Conservation (phyloP, 2,888 invertebrate species). For the Thymelicus sylvestris region DNA sequence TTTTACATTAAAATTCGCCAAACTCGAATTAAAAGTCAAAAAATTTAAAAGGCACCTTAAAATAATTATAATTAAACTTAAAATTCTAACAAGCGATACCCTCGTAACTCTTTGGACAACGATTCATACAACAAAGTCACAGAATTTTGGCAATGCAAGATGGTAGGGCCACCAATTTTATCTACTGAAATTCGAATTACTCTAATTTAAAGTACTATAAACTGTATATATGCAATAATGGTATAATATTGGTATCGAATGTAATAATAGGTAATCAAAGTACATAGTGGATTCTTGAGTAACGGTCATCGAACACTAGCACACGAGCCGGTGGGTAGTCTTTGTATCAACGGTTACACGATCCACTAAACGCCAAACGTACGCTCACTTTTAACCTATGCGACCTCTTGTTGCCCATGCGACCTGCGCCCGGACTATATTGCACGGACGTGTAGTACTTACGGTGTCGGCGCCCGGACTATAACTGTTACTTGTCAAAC, state of each 20-base stretch:
- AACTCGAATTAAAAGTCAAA: no score
- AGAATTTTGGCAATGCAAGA: constrained; percentile 71
- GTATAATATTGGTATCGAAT: constrained; percentile 51
- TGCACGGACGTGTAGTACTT: background rate
- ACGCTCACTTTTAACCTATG: constrained; percentile 9
- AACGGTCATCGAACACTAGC: constrained; percentile 46
- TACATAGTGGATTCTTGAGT: constrained; percentile 58
- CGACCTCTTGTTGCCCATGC: constrained; percentile 1
- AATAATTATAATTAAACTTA: constrained; percentile 49
- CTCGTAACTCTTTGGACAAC: constrained; percentile 75
- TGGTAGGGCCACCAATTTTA: constrained; percentile 62
- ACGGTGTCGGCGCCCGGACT: background rate
- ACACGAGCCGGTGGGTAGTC: constrained; percentile 48
- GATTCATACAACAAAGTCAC: constrained; percentile 62
- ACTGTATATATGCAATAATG: constrained; percentile 51
- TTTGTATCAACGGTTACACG: constrained; percentile 45
- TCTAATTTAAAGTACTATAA: constrained; percentile 51
- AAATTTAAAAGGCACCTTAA: constrained; percentile 45
- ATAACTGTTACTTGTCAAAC: background rate
- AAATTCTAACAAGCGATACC: constrained; percentile 66
- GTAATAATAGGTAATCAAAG: constrained; percentile 51
- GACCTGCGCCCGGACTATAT: constrained; percentile 24
- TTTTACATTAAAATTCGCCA: constrained; percentile 8
- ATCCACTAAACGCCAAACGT: constrained; percentile 43
- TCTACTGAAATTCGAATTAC: constrained; percentile 58